Base-by-base conservation (phyloP, 2,113 vertebrate species). In the Stomatorhinus ivindoensis region DNA sequence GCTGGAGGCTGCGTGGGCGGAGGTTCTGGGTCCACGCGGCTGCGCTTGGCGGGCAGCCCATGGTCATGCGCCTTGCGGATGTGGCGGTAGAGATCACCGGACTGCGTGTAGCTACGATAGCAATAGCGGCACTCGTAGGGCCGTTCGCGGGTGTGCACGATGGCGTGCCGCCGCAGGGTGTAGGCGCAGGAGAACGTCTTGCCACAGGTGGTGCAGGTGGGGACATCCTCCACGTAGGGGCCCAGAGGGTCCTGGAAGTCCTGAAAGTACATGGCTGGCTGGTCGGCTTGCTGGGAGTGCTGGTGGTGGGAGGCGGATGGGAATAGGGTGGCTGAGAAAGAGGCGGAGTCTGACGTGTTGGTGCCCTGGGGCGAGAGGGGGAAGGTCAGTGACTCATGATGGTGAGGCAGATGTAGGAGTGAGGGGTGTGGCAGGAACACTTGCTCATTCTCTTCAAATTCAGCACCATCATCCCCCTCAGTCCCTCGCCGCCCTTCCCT, bases 111-210 rank as follows among this genome's bases (percentile, higher is more conserved):
- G 93, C 97, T 97, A 50, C 98, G 96, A 90, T 97, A 97, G 91
- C 98, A 99, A 93, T 98, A 98, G 89, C 97, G 97, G 83, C 98
- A 99, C 92, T 97, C 97, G 0, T 97, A 98, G 0, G 98, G 98
- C 0, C 98, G 96, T 87, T 98, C 97, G 0, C 97, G 95, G 0
- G 98, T 99, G 92, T 99, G 98, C 82, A 99, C 98, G 0, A 98
- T 98, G 88, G 97, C 97, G 0, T 99, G 98, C 27, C 98, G 97
- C 88, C 97, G 93, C 1, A 99, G 93, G 0, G 97, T 99, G 92
- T 99, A 99, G 1, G 97, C 96, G 89, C 98, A 98, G 0, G 98
- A 99, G 92, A 99, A 99, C 1, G 98, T 99, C 92, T 99, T 99
- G 21, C 98, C 97, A 4, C 97, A 99, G 0, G 97, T 97, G 88